phyloP scores from a whole-genome alignment of 2,888 invertebrate species.

The Aphidius colemani region DNA sequence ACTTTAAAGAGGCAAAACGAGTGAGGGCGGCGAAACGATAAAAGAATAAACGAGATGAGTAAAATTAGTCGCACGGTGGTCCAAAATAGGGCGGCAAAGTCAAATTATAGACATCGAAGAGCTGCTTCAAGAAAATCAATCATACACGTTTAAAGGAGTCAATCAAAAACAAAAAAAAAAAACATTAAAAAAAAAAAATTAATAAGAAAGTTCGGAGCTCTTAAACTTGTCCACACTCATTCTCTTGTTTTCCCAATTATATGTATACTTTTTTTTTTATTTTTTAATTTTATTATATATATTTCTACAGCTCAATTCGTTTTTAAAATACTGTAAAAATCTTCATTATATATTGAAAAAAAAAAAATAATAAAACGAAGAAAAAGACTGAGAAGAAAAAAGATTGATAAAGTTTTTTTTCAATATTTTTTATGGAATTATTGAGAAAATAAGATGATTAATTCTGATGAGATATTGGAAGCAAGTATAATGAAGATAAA shows the following conservation, averaged over 20 bases:
- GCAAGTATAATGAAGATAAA: no score
- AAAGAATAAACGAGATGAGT: constrained; percentile 15
- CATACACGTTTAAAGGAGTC: constrained; percentile 27
- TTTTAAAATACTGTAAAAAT: no score
- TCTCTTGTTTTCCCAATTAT: no score
- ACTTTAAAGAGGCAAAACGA: neutral
- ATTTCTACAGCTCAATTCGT: no score
- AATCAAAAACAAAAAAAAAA: constrained; percentile 27
- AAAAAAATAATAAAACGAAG: constrained; percentile 17
- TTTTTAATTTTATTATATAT: no score
- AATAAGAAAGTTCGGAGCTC: neutral
- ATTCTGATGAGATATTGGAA: no score
- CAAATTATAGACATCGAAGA: constrained; percentile 29
- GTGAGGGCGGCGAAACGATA: constrained; percentile 17
- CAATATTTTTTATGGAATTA: no score
- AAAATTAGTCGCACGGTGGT: constrained; percentile 26
- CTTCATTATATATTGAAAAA: constrained; percentile 22
- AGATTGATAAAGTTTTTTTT: no score
- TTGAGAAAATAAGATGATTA: no score
- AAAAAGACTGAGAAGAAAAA: constrained; percentile 20
- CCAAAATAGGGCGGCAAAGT: constrained; percentile 26
- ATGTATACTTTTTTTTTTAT: no score
- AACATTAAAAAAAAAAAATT: constrained; percentile 18
- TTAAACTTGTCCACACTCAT: no score
- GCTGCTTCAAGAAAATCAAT: constrained; percentile 29